phyloP scores from a whole-genome alignment of 2,888 invertebrate species.

The Oscheius sp. region DNA sequence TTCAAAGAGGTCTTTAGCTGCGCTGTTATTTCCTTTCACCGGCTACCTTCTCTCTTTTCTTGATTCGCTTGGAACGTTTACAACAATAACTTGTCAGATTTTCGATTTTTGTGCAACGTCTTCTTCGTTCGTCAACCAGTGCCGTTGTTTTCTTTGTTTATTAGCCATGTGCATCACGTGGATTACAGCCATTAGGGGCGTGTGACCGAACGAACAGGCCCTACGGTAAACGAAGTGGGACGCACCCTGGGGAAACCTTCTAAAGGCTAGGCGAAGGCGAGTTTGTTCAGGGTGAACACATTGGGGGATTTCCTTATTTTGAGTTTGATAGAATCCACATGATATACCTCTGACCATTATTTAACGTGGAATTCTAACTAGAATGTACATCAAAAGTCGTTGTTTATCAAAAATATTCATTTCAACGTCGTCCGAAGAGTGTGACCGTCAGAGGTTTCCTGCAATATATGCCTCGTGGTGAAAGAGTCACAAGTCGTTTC shows the following conservation, averaged over 20 bases:
- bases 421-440: slow-evolving; percentile 7
- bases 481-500: slow-evolving; percentile 17
- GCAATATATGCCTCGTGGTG: slow-evolving; percentile 4
- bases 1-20: too few species aligned
- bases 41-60: too few species aligned
- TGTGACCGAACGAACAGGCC: slow-evolving; percentile 4
- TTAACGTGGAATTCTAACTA: too few species aligned
- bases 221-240: slow-evolving; percentile 1
- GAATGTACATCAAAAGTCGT: neutral
- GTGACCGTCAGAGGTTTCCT: slow-evolving; percentile 11
- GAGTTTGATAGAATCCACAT: too few species aligned
- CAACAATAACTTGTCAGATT: too few species aligned
- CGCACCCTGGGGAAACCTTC: slow-evolving; percentile 9
- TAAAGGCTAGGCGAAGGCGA: neutral
- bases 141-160: slow-evolving; percentile 11
- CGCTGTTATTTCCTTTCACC: too few species aligned
- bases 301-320: too few species aligned
- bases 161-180: slow-evolving; percentile 18
- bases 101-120: too few species aligned
- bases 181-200: slow-evolving; percentile 13
- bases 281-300: neutral
- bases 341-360: too few species aligned
- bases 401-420: slow-evolving; percentile 19
- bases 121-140: neutral
- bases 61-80: too few species aligned